Evolutionary conservation across 2,888 invertebrate genomes (phyloP), one percentile per base, ranked within the genome.

Genomic region (Drosophila stalkeri): DNA sequence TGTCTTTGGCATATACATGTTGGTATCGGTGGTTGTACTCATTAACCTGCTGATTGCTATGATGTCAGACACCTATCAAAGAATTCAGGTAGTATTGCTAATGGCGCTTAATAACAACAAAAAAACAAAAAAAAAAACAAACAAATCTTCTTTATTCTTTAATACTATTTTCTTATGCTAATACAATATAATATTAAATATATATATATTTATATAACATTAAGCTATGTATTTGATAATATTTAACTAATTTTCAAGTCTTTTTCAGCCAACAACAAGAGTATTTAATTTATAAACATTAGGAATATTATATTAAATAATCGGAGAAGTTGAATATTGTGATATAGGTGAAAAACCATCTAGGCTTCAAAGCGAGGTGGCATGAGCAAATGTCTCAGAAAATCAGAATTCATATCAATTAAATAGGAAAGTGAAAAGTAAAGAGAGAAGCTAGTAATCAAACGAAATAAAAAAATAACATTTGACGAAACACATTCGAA

Each of bases 41-140:
- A 99, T 99, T 94, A 99, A 99, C 94, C 96, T 99, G 85, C 97
- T 99, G 93, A 99, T 99, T 95, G 99, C 99, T 95, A 99, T 99
- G 99, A 99, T 99, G 99, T 99, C 99, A 92, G 99, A 99, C 95
- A 99, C 99, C 74, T 99, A 99, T 94, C 99, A 99, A 94, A 95
- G 98, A 93, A 99, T 99, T 93, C 98, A 99, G 95, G 98, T 96
- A 96, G 95, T 94, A 92, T 91, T 90, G 89, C 84, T 86, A 86
- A 88, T 63, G 49, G 81, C 81, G 85, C 89, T 89, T 77, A 39
- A 63, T 54, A 66, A 51, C 8, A 41, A 41, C 16, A 41, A 16
- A 39, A 12, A 35, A 35, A 35, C 11, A 56, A 37, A 41, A 39
- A 41, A 16, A 39, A 12, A 35, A 35, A 35, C 11, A 56, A 37